Base-by-base conservation (phyloP, 1,140 invertebrate genomes). In the Epicauta chinensis region DNA sequence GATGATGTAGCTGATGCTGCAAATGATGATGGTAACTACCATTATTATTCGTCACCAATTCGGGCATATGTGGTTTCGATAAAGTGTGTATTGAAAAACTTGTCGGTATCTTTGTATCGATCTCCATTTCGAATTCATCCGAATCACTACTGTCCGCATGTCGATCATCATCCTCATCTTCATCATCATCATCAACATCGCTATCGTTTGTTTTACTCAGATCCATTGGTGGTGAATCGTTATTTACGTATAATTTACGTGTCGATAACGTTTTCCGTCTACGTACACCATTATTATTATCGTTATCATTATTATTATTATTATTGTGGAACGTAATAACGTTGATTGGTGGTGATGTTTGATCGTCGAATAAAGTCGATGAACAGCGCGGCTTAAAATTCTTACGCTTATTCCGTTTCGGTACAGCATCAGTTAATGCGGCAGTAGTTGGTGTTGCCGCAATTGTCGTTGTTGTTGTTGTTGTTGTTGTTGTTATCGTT, bases 321-420 rank as follows among this genome's bases (percentile, higher is more conserved):
- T 78, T 63, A 50, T 74, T 74, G 46, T 71, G 71, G 32, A 29
- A 55, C 63, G 53, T 60, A 62, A 36, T 74, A 67, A 41, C 67
- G 70, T 53, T 73, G 69, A 7, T 60, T 66, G 3, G 42, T 59
- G 2, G 75, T 13, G 75, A 70, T 44, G 73, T 73, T 16, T 73
- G 73, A 29, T 68, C 64, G 47, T 73, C 73, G 7, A 73, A 71
- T 3, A 76, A 67, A 35, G 81, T 81, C 36, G 77, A 23, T 23
- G 23, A 75, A 62, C 77, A 80, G 52, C 80, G 66, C 0, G 81
- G 81, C 60, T 82, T 79, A 67, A 83, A 83, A 64, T 83, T 82
- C 63, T 83, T 83, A 42, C 81, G 69, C 58, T 83, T 83, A 67
- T 83, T 83, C 49, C 78, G 71, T 66, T 79, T 79, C 44, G 77